Evolutionary conservation across 2,113 vertebrate species (phyloP).

Genomic region (Neolamprologus variostigma): DNA sequence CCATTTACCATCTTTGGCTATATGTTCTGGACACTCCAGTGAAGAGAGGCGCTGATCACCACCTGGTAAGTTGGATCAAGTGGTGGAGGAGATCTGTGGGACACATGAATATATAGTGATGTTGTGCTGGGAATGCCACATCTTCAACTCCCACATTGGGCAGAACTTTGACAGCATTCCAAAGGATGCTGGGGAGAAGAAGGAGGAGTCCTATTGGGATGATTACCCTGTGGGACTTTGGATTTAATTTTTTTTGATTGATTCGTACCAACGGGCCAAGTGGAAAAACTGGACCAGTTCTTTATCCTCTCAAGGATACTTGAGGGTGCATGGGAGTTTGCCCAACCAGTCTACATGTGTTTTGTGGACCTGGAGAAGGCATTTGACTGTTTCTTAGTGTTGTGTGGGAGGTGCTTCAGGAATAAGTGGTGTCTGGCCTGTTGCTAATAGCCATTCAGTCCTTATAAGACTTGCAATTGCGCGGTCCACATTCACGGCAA

Average conservation of each 20-base stretch:
- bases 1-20: neutral
- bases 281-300: neutral
- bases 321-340: neutral
- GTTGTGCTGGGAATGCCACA: neutral
- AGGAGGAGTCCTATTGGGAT: neutral
- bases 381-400: neutral
- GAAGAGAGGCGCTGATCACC: neutral
- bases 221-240: neutral
- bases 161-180: neutral
- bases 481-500: neutral
- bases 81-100: neutral
- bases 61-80: neutral
- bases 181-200: neutral
- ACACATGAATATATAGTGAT: neutral
- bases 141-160: neutral
- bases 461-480: neutral
- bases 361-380: neutral
- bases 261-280: neutral
- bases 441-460: neutral
- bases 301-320: neutral
- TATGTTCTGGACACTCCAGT: neutral
- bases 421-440: neutral
- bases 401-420: neutral
- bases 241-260: neutral
- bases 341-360: rapidly evolving